Conservation (phyloP, 1,140 invertebrate genomes). For the Drosophila teissieri region DNA sequence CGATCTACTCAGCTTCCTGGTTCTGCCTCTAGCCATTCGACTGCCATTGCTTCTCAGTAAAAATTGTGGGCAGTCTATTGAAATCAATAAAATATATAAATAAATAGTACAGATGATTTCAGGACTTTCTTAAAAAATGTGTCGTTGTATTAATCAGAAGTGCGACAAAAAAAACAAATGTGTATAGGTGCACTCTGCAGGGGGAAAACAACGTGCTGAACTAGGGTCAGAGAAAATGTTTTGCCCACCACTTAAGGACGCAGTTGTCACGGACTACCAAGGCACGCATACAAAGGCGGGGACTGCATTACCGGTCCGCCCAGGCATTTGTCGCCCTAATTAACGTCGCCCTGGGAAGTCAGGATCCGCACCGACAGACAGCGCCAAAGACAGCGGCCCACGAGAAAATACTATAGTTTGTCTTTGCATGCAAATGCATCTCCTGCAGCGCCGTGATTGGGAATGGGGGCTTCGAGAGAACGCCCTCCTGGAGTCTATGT, state of each 20-base stretch:
- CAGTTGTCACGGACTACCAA: constrained; percentile 53
- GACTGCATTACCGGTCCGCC: not conserved
- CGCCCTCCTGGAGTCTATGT: constrained; percentile 43
- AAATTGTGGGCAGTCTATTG: not conserved
- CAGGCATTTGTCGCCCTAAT: constrained; percentile 62
- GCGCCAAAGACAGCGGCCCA: constrained; percentile 23
- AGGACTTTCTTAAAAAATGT: too few relatives aligned
- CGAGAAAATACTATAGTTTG: constrained; percentile 9
- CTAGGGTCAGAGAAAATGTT: too few relatives aligned
- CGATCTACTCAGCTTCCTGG: constrained; percentile 14
- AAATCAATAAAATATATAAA: too few relatives aligned
- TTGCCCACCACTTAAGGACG: constrained; percentile 59
- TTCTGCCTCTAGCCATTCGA: not conserved
- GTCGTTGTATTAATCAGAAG: not conserved
- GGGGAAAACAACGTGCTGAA: constrained; percentile 4
- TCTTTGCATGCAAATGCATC: constrained; percentile 62
- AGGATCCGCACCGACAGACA: constrained; percentile 8
- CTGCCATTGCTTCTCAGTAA: not conserved
- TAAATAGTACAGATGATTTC: too few relatives aligned
- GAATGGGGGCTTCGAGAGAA: not conserved
- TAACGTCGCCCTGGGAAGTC: constrained; percentile 54
- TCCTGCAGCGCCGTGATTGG: constrained; percentile 55
- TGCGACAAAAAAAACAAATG: constrained; percentile 23
- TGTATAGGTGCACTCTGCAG: not conserved
- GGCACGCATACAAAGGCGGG: constrained; percentile 35